A percentile compares a stretch with the other conserved stretches of the same genome.
Evolutionary conservation across 2,797 vertebrate genomes (phyloP).

Genomic region (Macrochelys suwanniensis): DNA sequence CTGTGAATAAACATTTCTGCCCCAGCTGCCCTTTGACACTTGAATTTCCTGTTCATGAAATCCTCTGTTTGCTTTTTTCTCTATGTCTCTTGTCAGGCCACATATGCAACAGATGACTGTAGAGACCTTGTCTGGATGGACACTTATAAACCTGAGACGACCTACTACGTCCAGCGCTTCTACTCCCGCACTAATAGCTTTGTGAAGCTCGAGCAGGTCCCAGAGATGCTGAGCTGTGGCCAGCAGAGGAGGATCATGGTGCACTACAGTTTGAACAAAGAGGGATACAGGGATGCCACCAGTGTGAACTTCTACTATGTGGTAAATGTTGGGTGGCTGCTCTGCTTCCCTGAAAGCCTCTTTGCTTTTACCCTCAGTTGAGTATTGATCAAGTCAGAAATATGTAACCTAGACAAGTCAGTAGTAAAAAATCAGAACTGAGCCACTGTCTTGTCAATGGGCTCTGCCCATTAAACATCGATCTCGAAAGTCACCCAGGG

Average conservation of each 20-base stretch:
- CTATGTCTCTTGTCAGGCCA: conserved; percentile 67
- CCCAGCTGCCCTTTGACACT: neutral
- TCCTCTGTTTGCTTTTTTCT: neutral
- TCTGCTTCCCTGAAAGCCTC: neutral
- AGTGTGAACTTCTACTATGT: conserved; percentile 84
- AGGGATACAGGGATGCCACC: conserved; percentile 74
- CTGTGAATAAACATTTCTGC: neutral
- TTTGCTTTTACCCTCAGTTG: neutral
- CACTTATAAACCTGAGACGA: conserved; percentile 50
- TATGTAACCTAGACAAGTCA: neutral
- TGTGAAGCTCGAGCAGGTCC: conserved; percentile 80
- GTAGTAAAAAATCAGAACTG: neutral
- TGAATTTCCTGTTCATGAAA: neutral
- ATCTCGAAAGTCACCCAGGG: neutral
- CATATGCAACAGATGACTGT: conserved; percentile 20
- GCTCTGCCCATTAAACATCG: neutral
- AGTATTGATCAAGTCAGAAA: neutral
- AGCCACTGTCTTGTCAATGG: neutral
- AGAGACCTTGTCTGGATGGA: conserved; percentile 45
- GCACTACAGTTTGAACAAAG: conserved; percentile 83
- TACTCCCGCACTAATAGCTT: conserved; percentile 89
- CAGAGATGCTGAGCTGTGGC: conserved; percentile 79
- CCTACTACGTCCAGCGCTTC: conserved; percentile 69
- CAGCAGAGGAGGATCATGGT: conserved; percentile 58
- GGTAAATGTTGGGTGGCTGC: conserved; percentile 73